Evolutionary conservation across 2,888 invertebrate species (phyloP).

Genomic region (Nebria salina): DNA sequence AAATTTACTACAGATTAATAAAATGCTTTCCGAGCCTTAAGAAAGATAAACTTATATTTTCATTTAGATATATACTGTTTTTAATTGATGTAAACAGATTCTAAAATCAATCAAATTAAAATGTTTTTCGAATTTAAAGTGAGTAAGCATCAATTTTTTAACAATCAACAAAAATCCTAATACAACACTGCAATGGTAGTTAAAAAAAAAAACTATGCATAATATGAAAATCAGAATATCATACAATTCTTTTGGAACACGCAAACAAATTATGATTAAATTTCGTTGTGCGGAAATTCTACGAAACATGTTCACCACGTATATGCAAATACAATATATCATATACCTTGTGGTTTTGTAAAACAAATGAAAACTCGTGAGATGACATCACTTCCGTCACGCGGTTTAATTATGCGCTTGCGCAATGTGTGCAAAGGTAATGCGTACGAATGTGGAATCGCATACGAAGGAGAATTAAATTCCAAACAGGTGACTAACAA

Average conservation of each 20-base stretch:
- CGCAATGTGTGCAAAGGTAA: neutral
- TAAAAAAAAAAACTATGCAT: neutral
- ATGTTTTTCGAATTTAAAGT: too few relatives aligned
- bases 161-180: too few relatives aligned
- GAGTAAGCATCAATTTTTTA: too few relatives aligned
- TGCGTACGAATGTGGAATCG: conserved; percentile 5
- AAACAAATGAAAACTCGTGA: conserved; percentile 18
- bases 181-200: too few relatives aligned
- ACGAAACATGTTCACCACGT: neutral
- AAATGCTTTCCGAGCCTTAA: neutral
- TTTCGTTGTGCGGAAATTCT: neutral
- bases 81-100: too few relatives aligned
- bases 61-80: too few relatives aligned
- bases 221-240: neutral
- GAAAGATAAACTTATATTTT: neutral
- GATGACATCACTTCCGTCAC: conserved; percentile 17
- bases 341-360: neutral
- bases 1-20: neutral
- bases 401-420: conserved; percentile 3
- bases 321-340: neutral
- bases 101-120: too few relatives aligned
- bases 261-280: neutral
- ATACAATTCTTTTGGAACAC: neutral
- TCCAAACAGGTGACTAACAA: neutral
- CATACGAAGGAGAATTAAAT: neutral